Percentiles rank a stretch among this genome's conserved stretches.
Conservation (phyloP, 1,140 invertebrate genomes). For the Metopolophium dirhodum region DNA sequence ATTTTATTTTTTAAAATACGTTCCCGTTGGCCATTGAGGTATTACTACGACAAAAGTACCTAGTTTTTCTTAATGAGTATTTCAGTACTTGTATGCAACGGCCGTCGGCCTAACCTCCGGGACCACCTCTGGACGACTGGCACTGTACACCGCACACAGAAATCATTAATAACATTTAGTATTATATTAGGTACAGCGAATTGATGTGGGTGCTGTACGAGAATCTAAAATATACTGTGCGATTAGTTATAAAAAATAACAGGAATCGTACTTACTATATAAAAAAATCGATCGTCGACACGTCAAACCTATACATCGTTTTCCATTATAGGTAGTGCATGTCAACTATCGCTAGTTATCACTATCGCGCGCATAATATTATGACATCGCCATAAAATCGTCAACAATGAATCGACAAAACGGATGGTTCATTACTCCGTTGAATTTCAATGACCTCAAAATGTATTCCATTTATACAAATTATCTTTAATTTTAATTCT, state of each 20-base stretch:
- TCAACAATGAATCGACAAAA: constrained; percentile 36
- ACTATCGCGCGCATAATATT: background rate
- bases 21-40: background rate
- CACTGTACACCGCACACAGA: too few species aligned
- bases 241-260: background rate
- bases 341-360: background rate
- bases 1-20: background rate
- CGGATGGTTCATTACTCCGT: constrained; percentile 40
- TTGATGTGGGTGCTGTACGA: background rate
- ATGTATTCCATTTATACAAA: background rate
- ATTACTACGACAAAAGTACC: background rate
- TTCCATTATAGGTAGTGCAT: background rate
- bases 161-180: too few species aligned
- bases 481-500: background rate
- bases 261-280: background rate
- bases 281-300: background rate
- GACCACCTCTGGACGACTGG: too few species aligned
- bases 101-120: background rate
- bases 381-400: constrained; percentile 18
- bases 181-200: background rate
- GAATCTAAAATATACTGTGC: background rate
- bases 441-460: constrained; percentile 15
- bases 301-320: background rate
- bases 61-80: background rate
- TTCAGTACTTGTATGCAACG: background rate